Evolutionary conservation across 1,140 invertebrate species (phyloP), one percentile per base, ranked within the genome.

Genomic region (Argopecten irradians): DNA sequence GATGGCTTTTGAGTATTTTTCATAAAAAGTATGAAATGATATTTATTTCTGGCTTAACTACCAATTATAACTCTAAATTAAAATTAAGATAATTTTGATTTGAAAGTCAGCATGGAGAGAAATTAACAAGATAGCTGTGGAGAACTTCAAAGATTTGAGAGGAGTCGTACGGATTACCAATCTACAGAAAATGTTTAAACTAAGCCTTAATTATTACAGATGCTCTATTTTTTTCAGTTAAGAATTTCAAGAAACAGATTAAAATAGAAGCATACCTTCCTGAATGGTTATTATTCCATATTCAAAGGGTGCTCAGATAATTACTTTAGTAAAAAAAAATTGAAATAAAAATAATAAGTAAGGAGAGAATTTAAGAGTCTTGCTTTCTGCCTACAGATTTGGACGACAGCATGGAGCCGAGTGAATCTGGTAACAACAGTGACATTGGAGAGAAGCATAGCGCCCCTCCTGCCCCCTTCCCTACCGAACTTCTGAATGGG

Each of bases 321-420:
- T 28, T 16, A 71, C 55, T 46, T 3, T 46, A 8, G 22, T 19
- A 19, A 11, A 22, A 71, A n/a, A 71, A 71, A 0, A 2, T 71
- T 71, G n/a, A n/a, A n/a, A n/a, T n/a, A n/a, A n/a, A n/a, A n/a
- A n/a, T n/a, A n/a, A n/a, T n/a, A n/a, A n/a, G n/a, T 71, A 5
- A 71, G 43, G 55, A 71, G 22, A 71, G n/a, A n/a, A 8, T 28
- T 71, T 71, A 71, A 71, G n/a, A n/a, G 28, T 3, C 46, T 87
- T 16, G n/a, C 41, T 84, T 71, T 88, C 85, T 82, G 7, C 85
- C 91, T 90, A 13, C 87, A 92, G 92, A 92, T 84, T 86, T 92
- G 41, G 92, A 92, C 14, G 90, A 91, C 88, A 92, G 91, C 39
- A 28, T 86, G 16, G 91, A 88, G n/a, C 86, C 87, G 0, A 90